These are phyloP conservation scores for Argyrosomus regius DNA, from an alignment of 2,797 vertebrate genomes.

Conservation along the genomic window DNA sequence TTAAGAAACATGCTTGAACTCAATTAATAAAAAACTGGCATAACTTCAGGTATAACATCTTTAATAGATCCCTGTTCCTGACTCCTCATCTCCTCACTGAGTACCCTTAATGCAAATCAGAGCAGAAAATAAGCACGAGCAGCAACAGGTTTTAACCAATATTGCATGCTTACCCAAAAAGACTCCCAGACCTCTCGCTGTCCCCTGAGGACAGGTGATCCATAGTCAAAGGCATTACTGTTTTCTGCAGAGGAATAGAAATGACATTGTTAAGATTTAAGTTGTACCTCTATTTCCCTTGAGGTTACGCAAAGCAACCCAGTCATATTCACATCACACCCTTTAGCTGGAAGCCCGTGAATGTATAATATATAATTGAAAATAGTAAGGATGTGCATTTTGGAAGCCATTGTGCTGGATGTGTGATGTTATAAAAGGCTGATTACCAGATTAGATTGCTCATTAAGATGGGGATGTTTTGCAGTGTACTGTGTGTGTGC, in stretches of 20 bases:
- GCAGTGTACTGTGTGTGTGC: background rate
- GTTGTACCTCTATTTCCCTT: conserved; percentile 45
- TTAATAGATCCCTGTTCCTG: background rate
- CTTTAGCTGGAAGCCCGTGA: conserved; percentile 29
- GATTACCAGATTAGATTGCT: conserved; percentile 54
- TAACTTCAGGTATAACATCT: background rate
- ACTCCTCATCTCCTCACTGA: conserved; percentile 11
- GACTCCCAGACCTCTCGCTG: conserved; percentile 5
- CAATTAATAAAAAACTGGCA: background rate
- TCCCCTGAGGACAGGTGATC: conserved; percentile 32
- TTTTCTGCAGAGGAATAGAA: conserved; percentile 41
- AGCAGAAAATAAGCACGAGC: background rate
- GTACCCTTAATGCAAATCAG: conserved; percentile 17
- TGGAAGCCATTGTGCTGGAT: conserved; percentile 15
- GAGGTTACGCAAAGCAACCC: conserved; percentile 32
- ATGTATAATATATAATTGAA: conserved; percentile 47
- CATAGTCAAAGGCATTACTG: conserved; percentile 32
- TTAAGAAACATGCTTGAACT: background rate
- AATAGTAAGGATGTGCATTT: conserved; percentile 40
- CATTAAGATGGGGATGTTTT: conserved; percentile 37
- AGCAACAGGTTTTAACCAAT: conserved; percentile 32
- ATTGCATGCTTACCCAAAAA: conserved; percentile 37
- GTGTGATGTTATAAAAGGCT: conserved; percentile 21
- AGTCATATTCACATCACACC: conserved; percentile 55
- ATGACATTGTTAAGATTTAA: conserved; percentile 53